Evolutionary conservation across 1,140 invertebrate genomes (phyloP).

Genomic region (Mycetomoellerius zeteki): DNA sequence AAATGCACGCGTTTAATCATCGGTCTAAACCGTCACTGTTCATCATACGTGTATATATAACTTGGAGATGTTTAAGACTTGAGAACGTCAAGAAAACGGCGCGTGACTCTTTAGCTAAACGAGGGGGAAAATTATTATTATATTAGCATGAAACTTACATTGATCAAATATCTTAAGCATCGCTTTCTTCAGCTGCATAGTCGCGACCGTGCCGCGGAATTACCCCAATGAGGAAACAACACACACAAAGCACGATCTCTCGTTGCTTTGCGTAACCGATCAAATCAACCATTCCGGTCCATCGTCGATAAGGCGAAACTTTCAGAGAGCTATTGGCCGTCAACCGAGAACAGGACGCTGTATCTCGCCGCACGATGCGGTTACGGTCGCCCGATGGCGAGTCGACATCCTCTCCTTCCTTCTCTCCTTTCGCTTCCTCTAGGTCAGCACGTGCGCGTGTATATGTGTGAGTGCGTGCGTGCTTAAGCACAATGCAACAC

Average conservation of each 20-base stretch:
- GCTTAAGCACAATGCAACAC: not conserved
- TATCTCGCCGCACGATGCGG: constrained; percentile 65
- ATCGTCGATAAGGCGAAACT: constrained; percentile 53
- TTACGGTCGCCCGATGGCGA: constrained; percentile 56
- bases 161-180: constrained; percentile 85
- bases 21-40: not conserved
- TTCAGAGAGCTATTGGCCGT: constrained; percentile 67
- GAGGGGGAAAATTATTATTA: not conserved
- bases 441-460: constrained; percentile 31
- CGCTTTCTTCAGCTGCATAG: constrained; percentile 85
- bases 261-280: constrained; percentile 61
- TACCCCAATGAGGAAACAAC: constrained; percentile 55
- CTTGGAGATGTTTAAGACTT: not conserved
- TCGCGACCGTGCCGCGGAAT: constrained; percentile 71
- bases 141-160: constrained; percentile 80
- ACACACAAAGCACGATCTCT: constrained; percentile 63
- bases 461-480: not conserved
- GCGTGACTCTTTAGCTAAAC: not conserved
- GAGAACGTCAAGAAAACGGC: not conserved
- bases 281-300: constrained; percentile 41
- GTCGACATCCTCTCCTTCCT: constrained; percentile 61
- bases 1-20: not conserved
- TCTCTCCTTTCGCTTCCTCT: constrained; percentile 59
- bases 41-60: not conserved
- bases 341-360: constrained; percentile 66